Conservation (phyloP, 2,888 invertebrate genomes). For the Anagyrus pseudococci region DNA sequence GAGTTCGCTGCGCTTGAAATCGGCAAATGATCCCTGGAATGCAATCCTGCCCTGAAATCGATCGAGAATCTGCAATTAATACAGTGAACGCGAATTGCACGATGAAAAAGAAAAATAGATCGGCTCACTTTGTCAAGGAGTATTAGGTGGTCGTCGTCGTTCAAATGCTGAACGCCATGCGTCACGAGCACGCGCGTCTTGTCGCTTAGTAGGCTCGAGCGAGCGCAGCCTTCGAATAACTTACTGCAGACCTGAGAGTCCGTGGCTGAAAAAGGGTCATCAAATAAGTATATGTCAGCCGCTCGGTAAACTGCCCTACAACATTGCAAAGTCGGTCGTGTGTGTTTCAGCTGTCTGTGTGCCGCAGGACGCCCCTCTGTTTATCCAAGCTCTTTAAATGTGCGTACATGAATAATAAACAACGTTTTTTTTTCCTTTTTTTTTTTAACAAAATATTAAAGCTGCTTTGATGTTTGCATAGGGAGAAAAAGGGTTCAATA, state of each 20-base stretch:
- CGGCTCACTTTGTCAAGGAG: conserved; percentile 50
- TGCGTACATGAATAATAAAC: background rate
- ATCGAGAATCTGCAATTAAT: no score
- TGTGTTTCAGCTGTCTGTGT: background rate
- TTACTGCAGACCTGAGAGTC: conserved; percentile 78
- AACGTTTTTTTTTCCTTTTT: background rate
- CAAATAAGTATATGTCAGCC: conserved; percentile 79
- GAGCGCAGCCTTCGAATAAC: conserved; percentile 76
- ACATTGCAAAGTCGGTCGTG: background rate
- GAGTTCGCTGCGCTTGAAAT: conserved; percentile 52
- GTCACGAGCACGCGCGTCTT: conserved; percentile 79
- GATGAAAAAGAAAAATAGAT: conserved; percentile 35
- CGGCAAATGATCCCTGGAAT: conserved; percentile 66
- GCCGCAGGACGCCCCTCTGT: background rate
- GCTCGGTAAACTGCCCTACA: conserved; percentile 75
- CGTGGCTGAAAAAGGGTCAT: conserved; percentile 83
- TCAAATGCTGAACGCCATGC: conserved; percentile 74
- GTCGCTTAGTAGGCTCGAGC: conserved; percentile 68
- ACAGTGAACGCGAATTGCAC: no score
- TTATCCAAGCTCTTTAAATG: background rate
- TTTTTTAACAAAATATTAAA: background rate
- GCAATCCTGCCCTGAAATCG: conserved; percentile 69
- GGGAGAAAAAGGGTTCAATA: background rate
- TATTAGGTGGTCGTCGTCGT: conserved; percentile 57
- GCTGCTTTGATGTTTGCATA: background rate